phyloP scores from a whole-genome alignment of 2,797 vertebrate genomes.

The Chelon auratus region DNA sequence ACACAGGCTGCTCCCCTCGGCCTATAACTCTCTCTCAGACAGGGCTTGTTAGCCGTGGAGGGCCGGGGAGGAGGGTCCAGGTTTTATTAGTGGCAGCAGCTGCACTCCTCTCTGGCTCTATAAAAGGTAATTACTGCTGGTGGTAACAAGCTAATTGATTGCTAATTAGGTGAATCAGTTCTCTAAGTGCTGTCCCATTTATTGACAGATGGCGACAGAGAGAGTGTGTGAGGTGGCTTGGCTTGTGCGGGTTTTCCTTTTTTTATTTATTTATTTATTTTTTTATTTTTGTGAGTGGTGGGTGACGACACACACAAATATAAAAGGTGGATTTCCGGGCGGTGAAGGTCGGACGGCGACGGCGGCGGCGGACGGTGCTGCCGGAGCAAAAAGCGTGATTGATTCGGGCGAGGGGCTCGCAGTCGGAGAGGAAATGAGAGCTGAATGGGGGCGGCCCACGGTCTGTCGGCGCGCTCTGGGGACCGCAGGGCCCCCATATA shows the following conservation, averaged over 20 bases:
- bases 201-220: slow-evolving; percentile 90
- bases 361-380: slow-evolving; percentile 55
- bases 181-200: slow-evolving; percentile 91
- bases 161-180: slow-evolving; percentile 99
- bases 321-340: slow-evolving; percentile 13
- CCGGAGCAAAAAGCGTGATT: slow-evolving; percentile 87
- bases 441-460: slow-evolving; percentile 89
- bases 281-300: too few species aligned
- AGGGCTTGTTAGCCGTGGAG: slow-evolving; percentile 81
- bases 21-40: slow-evolving; percentile 89
- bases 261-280: too few species aligned
- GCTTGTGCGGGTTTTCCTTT: not conserved
- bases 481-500: slow-evolving; percentile 86
- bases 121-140: slow-evolving; percentile 99
- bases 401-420: slow-evolving; percentile 86
- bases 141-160: slow-evolving; percentile 99
- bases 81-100: slow-evolving; percentile 98
- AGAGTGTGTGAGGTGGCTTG: slow-evolving; percentile 21
- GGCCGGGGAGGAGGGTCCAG: slow-evolving; percentile 83
- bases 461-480: slow-evolving; percentile 86
- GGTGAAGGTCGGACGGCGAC: slow-evolving; percentile 82
- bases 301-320: not conserved
- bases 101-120: slow-evolving; percentile 94
- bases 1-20: slow-evolving; percentile 54
- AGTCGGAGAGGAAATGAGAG: slow-evolving; percentile 91